Evolutionary conservation across 2,888 invertebrate genomes (phyloP), one percentile per base, ranked within the genome.

Genomic region (Acleris emargana): DNA sequence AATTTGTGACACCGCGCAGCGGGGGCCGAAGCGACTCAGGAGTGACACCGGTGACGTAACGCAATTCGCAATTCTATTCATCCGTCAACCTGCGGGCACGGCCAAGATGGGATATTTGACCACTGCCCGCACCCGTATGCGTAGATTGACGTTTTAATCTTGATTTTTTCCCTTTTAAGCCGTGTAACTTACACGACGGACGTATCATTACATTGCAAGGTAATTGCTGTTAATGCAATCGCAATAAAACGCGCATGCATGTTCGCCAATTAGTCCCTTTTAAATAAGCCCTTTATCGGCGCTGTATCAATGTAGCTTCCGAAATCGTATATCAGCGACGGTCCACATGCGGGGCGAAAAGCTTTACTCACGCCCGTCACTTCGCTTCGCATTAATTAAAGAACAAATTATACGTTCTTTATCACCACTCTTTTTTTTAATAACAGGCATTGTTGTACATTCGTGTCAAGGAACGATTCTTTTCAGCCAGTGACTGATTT

Each of bases 381-480:
- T 87, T 84, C 80, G 82, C 78, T 77, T 77, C 82, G 84, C 83
- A 84, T 83, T 89, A 84, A 90, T 89, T 90, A 89, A 77, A 72
- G 75, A 76, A 84, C 84, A 89, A 91, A 91, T 91, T 91, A 87
- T 81, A 90, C 78, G 83, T 90, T 90, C 81, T 87, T 88, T 88
- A 91, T 89, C 87, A 86, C 86, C 84, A 79, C 81, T 82, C 83
- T 83, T 86, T 86, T 84, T 86, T 89, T 86, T 90, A 90, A 91
- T 91, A 89, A 89, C 89, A 90, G 85, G 83, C 87, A 87, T 86
- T 88, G 89, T 89, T 88, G 83, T 86, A 77, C 86, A 84, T 91
- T 90, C 91, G 89, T 91, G 91, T 82, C 76, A 89, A 88, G 88
- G 74, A 87, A 80, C 89, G 86, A 90, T 91, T 91, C 83, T 87